Percentiles rank a stretch among this genome's conserved stretches.
Conservation (phyloP, 1,140 invertebrate genomes). For the Samia ricini region DNA sequence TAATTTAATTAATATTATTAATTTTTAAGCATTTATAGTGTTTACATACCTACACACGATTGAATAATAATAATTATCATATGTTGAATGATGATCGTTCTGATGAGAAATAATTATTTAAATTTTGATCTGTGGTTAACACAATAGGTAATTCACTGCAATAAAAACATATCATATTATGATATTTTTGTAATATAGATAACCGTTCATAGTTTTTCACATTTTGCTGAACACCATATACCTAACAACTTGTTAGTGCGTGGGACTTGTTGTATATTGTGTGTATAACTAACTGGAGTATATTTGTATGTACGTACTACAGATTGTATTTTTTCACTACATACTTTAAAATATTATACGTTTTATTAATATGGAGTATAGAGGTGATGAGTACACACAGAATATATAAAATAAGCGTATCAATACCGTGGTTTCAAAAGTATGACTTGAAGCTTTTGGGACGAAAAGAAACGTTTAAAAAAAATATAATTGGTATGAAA, state of each 20-base stretch:
- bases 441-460: too few relatives aligned
- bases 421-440: too few relatives aligned
- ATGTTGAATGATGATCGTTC: background rate
- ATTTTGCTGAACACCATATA: background rate
- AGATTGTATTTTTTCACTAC: background rate
- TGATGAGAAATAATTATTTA: background rate
- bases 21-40: background rate
- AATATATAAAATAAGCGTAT: too few relatives aligned
- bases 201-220: background rate
- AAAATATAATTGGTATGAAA: too few relatives aligned
- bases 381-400: too few relatives aligned
- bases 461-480: too few relatives aligned
- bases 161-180: background rate
- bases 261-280: background rate
- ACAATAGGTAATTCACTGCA: background rate
- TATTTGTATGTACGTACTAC: background rate
- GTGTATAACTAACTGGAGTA: too few relatives aligned
- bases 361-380: background rate
- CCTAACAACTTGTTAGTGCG: background rate
- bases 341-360: background rate
- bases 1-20: background rate
- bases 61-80: too few relatives aligned
- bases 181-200: background rate
- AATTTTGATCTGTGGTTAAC: background rate
- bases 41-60: background rate